A percentile compares a stretch with the other conserved stretches of the same genome.
These are phyloP conservation scores for Acanthaster planci DNA, from an alignment of 35 echinoderm and acorn worm genomes.

Conservation along the genomic window DNA sequence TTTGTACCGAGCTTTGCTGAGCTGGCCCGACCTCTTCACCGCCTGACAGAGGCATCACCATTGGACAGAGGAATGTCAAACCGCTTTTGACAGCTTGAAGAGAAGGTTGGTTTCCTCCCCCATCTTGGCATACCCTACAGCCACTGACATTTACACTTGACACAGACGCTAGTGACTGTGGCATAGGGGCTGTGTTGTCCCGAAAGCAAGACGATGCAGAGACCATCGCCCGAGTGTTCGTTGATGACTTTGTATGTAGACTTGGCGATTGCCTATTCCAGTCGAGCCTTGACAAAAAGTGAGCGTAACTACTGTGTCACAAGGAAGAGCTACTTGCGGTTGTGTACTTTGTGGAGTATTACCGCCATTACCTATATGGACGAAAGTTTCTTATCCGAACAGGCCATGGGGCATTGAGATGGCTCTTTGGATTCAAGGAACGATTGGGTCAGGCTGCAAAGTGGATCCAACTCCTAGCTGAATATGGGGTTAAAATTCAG, in stretches of 20 bases:
- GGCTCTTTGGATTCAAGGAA: slow-evolving; percentile 46
- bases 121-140: slow-evolving; percentile 47
- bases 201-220: too few relatives aligned
- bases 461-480: slow-evolving; percentile 43
- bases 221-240: too few relatives aligned
- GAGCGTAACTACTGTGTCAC: slow-evolving; percentile 40
- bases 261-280: slow-evolving; percentile 38
- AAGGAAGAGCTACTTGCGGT: slow-evolving; percentile 42
- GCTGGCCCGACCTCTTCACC: slow-evolving; percentile 20
- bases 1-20: slow-evolving; percentile 27
- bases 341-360: too few relatives aligned
- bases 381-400: slow-evolving; percentile 14
- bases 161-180: too few relatives aligned
- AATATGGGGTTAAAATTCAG: slow-evolving; percentile 29
- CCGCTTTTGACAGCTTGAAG: slow-evolving; percentile 28
- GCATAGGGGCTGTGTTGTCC: too few relatives aligned
- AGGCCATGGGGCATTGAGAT: slow-evolving; percentile 32
- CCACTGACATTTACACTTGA: too few relatives aligned
- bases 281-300: slow-evolving; percentile 18
- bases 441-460: slow-evolving; percentile 49
- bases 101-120: not conserved
- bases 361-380: slow-evolving; percentile 21
- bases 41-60: slow-evolving; percentile 17
- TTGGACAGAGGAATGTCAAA: slow-evolving; percentile 38
- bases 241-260: too few relatives aligned